These are phyloP conservation scores for Volucella bombylans DNA, from an alignment of 2,888 invertebrate species.

Conservation along the genomic window DNA sequence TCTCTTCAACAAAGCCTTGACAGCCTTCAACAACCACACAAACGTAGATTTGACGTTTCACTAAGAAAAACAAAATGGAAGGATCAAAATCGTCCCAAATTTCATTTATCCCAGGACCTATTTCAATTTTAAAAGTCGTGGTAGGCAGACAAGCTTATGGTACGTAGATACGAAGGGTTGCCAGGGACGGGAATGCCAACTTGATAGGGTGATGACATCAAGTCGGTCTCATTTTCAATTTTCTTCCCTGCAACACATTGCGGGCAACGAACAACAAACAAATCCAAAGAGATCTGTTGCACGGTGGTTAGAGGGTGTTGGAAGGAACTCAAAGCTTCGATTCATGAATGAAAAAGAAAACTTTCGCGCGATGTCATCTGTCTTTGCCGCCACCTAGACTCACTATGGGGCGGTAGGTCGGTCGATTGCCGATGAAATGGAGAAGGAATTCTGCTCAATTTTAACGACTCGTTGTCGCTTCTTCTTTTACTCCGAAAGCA, in stretches of 20 bases:
- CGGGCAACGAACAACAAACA: constrained; percentile 34
- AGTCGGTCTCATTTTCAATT: constrained; percentile 72
- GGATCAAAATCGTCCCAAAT: constrained; percentile 69
- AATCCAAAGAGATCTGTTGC: constrained; percentile 1
- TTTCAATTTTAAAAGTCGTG: constrained; percentile 42
- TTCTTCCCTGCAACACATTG: constrained; percentile 40
- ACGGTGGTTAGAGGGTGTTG: constrained; percentile 4
- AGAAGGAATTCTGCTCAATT: constrained; percentile 41
- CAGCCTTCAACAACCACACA: constrained; percentile 6
- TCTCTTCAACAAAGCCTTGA: not conserved
- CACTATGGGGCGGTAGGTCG: not conserved
- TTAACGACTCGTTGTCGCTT: constrained; percentile 34
- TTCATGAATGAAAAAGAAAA: constrained; percentile 48
- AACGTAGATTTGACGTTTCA: not conserved
- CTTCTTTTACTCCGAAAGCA: constrained; percentile 58
- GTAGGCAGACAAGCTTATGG: not conserved
- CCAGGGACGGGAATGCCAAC: constrained; percentile 21
- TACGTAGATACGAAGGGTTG: not conserved
- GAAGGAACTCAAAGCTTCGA: not conserved
- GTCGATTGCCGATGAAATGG: not conserved
- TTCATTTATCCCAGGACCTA: constrained; percentile 61
- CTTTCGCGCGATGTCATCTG: constrained; percentile 67
- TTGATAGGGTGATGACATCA: constrained; percentile 73
- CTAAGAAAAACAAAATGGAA: constrained; percentile 43
- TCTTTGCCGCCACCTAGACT: constrained; percentile 52